Conservation (phyloP, 2,113 vertebrate species). For the Odobenus rosmarus region DNA sequence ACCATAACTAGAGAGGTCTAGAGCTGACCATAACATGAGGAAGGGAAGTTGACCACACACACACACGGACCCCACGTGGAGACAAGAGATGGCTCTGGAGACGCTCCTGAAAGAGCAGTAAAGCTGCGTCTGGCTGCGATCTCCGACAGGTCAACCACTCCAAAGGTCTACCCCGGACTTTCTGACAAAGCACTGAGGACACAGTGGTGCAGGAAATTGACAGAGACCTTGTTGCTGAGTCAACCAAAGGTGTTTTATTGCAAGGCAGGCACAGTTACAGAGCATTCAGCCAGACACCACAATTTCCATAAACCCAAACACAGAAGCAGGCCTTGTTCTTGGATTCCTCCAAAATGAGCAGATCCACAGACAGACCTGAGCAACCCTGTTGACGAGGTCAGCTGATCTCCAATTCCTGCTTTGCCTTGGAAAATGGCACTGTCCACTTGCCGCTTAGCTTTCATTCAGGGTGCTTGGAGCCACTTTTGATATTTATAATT, state of each 20-base stretch:
- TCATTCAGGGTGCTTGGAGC: neutral
- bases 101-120: neutral
- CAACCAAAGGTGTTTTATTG: constrained; percentile 70
- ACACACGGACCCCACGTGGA: neutral
- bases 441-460: neutral
- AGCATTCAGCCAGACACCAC: neutral
- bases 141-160: neutral
- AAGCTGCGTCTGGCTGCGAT: neutral
- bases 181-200: neutral
- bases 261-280: constrained; percentile 55
- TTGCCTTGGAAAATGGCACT: neutral
- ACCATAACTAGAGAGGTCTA: neutral
- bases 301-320: neutral
- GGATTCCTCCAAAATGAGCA: neutral
- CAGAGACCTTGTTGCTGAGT: constrained; percentile 65
- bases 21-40: neutral
- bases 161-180: neutral
- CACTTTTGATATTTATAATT: constrained; percentile 40
- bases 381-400: neutral
- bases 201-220: constrained; percentile 62
- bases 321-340: neutral
- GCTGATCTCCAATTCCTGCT: neutral
- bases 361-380: neutral
- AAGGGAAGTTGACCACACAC: neutral
- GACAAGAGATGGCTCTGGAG: neutral